Evolutionary conservation across 2,113 vertebrate genomes (phyloP), one percentile per base, ranked within the genome.

Genomic region (Empidonax traillii): DNA sequence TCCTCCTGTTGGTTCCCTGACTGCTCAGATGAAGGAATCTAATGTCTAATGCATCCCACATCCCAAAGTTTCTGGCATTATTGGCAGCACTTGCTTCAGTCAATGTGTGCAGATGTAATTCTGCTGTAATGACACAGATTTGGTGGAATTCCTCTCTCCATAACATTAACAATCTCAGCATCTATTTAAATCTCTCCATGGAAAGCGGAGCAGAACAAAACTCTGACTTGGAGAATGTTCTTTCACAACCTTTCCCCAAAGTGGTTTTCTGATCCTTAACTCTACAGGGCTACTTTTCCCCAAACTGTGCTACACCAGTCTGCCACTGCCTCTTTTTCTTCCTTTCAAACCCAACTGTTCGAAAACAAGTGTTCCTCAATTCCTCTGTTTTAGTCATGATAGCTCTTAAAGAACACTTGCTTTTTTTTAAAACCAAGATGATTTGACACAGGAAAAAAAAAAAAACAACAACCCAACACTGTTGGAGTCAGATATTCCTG

Each of bases 191-290:
- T 91, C 83, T 91, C 51, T 7, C 46, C 65, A 2, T 6, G 28
- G 51, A 93, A 84, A 66, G 47, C 30, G 69, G 23, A 91, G 87
- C 80, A 87, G 84, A 96, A 89, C 68, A 46, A 91, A 94, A 67
- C 33, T n/a, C 16, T 61, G 63, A 35, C n/a, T 80, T 44, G 10
- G 20, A 61, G n/a, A 77, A 74, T 4, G 25, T 8, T 83, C 75
- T 65, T 69, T 9, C 44, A 33, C 55, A 66, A 3, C 53, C 49
- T 58, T 91, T 86, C 61, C 61, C n/a, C 51, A 12, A 51, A 62
- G 2, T 53, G 37, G 31, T 69, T 83, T 88, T 86, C 35, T 77
- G 27, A 73, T 73, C 76, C 51, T 71, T 18, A 15, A 12, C 20
- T 58, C 68, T 33, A 0, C 4, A 13, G 14, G 18, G 47, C 7